A percentile compares a stretch with the other conserved stretches of the same genome.
These are phyloP conservation scores for Macrosiphum euphorbiae DNA, from an alignment of 2,888 invertebrate species.

Conservation along the genomic window DNA sequence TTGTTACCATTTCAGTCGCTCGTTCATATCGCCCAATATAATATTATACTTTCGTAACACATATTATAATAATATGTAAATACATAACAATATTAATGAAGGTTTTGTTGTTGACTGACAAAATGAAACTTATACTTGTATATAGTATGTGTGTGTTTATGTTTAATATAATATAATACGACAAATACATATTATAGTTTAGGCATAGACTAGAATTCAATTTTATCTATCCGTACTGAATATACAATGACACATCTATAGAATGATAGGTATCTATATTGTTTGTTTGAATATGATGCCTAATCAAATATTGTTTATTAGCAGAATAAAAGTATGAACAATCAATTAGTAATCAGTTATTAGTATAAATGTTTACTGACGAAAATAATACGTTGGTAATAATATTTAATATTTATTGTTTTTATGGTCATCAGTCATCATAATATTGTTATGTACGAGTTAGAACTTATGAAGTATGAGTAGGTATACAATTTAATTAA, in stretches of 20 bases:
- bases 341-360: background rate
- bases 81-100: conserved; percentile 1
- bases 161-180: background rate
- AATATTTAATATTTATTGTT: background rate
- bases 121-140: background rate
- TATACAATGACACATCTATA: background rate
- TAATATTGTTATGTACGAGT: background rate
- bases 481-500: background rate
- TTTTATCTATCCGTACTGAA: background rate
- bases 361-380: background rate
- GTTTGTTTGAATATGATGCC: background rate
- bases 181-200: background rate
- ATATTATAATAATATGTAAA: conserved; percentile 32
- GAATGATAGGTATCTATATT: background rate
- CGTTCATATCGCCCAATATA: background rate
- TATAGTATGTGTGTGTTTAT: background rate
- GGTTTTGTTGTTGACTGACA: background rate
- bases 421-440: background rate
- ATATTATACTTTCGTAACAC: background rate
- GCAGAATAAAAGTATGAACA: background rate
- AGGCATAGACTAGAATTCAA: background rate
- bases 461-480: background rate
- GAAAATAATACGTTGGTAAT: background rate
- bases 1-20: conserved; percentile 34
- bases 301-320: background rate